phyloP scores from a whole-genome alignment of 2,888 invertebrate genomes.

The Abscondita cerata region DNA sequence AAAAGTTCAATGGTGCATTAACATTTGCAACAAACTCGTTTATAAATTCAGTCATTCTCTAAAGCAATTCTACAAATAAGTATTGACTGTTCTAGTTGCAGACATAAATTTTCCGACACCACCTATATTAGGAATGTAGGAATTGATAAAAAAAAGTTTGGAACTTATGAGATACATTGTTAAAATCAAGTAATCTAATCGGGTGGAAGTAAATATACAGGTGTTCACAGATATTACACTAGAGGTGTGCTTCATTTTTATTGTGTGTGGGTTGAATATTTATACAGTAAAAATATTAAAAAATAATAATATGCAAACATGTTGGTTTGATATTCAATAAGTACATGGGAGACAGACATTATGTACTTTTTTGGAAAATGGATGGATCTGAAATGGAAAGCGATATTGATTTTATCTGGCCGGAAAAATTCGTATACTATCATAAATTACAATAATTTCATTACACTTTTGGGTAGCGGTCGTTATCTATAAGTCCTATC shows the following conservation, averaged over 20 bases:
- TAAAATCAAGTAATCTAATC: constrained; percentile 53
- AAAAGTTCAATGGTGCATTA: neutral
- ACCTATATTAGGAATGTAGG: constrained; percentile 36
- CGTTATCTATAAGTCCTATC: too few species aligned
- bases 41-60: constrained; percentile 6
- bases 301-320: neutral
- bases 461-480: too few species aligned
- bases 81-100: constrained; percentile 22
- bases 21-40: constrained; percentile 3
- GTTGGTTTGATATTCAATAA: too few species aligned
- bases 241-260: constrained; percentile 47
- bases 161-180: constrained; percentile 44
- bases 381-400: too few species aligned
- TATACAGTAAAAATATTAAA: constrained; percentile 43
- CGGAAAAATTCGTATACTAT: too few species aligned
- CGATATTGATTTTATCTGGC: too few species aligned
- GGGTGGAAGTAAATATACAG: constrained; percentile 53
- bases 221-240: constrained; percentile 52
- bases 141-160: constrained; percentile 34
- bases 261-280: constrained; percentile 49
- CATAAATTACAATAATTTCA: too few species aligned
- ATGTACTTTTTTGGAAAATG: too few species aligned
- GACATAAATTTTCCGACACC: constrained; percentile 33
- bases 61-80: constrained; percentile 25
- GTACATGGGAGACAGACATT: too few species aligned